Conservation (phyloP, 2,888 invertebrate species). For the Drosophila trichaetosa region DNA sequence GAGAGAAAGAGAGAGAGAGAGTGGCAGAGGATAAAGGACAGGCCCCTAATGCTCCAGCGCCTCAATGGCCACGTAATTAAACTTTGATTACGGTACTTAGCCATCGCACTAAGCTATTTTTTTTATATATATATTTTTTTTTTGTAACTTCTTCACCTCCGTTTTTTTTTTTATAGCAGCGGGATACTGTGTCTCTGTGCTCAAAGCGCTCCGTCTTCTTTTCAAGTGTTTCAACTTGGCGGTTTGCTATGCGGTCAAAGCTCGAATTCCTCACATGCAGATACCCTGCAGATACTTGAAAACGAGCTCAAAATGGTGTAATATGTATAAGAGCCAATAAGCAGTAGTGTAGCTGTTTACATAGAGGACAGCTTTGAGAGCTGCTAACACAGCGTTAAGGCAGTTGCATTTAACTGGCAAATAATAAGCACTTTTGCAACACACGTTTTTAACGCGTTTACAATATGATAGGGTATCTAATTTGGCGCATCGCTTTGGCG, state of each 20-base stretch:
- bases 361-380: not conserved
- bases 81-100: constrained; percentile 79
- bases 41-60: constrained; percentile 47
- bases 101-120: constrained; percentile 63
- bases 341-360: not conserved
- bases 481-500: not conserved
- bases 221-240: constrained; percentile 46
- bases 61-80: constrained; percentile 78
- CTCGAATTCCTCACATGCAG: not conserved
- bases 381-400: too few species aligned
- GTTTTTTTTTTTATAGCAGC: constrained; percentile 18
- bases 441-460: too few species aligned
- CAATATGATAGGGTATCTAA: constrained; percentile 32
- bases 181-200: constrained; percentile 20
- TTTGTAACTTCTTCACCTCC: constrained; percentile 52
- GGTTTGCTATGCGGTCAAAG: constrained; percentile 9
- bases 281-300: constrained; percentile 26
- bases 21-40: not conserved
- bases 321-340: not conserved
- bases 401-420: not conserved
- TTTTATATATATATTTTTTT: constrained; percentile 4
- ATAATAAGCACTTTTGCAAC: not conserved
- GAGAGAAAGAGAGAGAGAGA: not conserved
- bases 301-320: not conserved
- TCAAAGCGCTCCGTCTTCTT: constrained; percentile 14